Percentiles rank a stretch among this genome's conserved stretches.
phyloP scores from a whole-genome alignment of 2,113 vertebrate genomes.

The Thamnophis sirtalis region DNA sequence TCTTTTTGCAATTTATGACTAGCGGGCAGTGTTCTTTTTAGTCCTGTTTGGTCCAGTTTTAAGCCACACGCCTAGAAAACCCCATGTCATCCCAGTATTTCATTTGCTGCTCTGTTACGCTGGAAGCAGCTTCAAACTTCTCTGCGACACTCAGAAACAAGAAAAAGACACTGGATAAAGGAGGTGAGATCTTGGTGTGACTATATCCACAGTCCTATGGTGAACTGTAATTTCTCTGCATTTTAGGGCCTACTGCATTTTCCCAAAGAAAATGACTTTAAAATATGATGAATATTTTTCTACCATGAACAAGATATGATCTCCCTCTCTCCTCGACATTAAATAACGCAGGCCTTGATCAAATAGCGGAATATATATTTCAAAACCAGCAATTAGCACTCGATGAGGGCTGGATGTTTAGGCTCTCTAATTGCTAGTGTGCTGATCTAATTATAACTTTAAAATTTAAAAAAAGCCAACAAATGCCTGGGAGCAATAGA shows the following conservation, averaged over 20 bases:
- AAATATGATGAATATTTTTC: background rate
- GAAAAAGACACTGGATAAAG: background rate
- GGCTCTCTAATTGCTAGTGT: rapidly evolving
- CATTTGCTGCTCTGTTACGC: background rate
- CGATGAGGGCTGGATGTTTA: rapidly evolving
- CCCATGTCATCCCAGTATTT: rapidly evolving
- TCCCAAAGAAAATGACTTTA: background rate
- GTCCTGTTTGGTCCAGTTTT: slow-evolving; percentile 35
- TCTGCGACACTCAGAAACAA: background rate
- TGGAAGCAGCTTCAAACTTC: background rate
- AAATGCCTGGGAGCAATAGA: background rate
- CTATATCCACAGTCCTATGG: background rate
- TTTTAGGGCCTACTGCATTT: background rate
- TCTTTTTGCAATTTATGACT: background rate
- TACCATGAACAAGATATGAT: rapidly evolving
- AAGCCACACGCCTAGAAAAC: background rate
- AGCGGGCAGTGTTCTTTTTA: background rate
- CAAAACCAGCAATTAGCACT: background rate
- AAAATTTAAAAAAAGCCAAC: background rate
- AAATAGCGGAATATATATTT: background rate
- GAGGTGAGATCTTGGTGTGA: slow-evolving; percentile 7
- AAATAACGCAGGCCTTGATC: background rate
- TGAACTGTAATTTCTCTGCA: background rate
- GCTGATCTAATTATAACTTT: rapidly evolving
- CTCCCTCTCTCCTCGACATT: background rate